Evolutionary conservation across 2,113 vertebrate species (phyloP), one percentile per base, ranked within the genome.

Genomic region (Meleagris gallopavo): DNA sequence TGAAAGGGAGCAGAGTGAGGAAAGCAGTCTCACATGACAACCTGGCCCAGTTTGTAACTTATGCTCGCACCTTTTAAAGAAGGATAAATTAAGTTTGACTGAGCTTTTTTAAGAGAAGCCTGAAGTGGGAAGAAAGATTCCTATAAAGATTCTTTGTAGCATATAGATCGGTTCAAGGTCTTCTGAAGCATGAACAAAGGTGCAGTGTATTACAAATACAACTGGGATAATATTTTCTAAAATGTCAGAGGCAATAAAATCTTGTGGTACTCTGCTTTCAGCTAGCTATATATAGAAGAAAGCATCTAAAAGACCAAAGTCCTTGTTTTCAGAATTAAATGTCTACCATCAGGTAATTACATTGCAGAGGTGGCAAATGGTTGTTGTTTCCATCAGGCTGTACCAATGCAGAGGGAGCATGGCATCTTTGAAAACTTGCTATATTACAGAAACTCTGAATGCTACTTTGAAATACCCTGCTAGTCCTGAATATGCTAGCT

Each of bases 101-200:
- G 46, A 64, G 52, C 4, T 54, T 83, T 95, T 71, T 75, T 10
- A 86, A 86, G 73, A 90, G 40, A 41, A 79, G 21, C 72, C 38
- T 79, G 73, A 87, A 95, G 86, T 20, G n/a, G 61, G n/a, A 88
- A 83, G 71, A 45, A 95, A 90, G 82, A 71, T 40, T 86, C 74
- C 79, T 57, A 25, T 8, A 67, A 81, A 61, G 40, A 89, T 57
- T 77, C 64, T 71, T 86, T 1, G 9, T 61, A 84, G 48, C 7
- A 2, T 14, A 27, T 30, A 78, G 43, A 83, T 62, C 40, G 65
- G n/a, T 34, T 81, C 17, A 57, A 86, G 65, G 90, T 58, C 43
- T 91, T 86, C 65, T 54, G 57, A 84, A 22, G 45, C 32, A 69
- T 19, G 38, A 90, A 86, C 54, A 92, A 88, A 91, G 43, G 32